A percentile compares a stretch with the other conserved stretches of the same genome.
Conservation (phyloP, 2,888 invertebrate genomes). For the Portevinia maculata region DNA sequence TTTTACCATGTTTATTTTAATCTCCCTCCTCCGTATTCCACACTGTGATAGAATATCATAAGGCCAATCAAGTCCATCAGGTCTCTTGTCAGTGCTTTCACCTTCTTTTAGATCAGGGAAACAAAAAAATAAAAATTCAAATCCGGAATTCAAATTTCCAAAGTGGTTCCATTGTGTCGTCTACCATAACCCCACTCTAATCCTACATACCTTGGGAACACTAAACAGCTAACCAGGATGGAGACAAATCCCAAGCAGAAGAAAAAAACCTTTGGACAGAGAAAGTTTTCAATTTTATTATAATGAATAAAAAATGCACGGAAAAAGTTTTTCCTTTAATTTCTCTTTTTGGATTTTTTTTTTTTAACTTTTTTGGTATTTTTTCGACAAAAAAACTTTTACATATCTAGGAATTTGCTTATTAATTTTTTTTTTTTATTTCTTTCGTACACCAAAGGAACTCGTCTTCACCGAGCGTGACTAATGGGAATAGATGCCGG, state of each 20-base stretch:
- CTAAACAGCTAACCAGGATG: conserved; percentile 57
- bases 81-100: conserved; percentile 63
- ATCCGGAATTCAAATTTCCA: conserved; percentile 68
- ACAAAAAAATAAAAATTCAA: conserved; percentile 18
- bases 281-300: conserved; percentile 72
- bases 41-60: conserved; percentile 57
- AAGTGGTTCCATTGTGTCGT: conserved; percentile 70
- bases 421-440: conserved; percentile 63
- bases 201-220: conserved; percentile 49
- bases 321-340: conserved; percentile 65
- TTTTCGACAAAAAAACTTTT: conserved; percentile 66
- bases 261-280: conserved; percentile 40
- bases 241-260: conserved; percentile 33
- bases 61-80: conserved; percentile 70
- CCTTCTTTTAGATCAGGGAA: conserved; percentile 40
- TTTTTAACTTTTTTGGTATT: conserved; percentile 59
- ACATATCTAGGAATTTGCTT: conserved; percentile 73
- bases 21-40: conserved; percentile 36
- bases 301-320: conserved; percentile 66
- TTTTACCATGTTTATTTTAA: conserved; percentile 57
- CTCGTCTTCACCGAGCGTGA: conserved; percentile 70
- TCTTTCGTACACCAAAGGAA: conserved; percentile 51
- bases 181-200: conserved; percentile 27
- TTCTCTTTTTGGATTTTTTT: conserved; percentile 25
- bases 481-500: conserved; percentile 75